Evolutionary conservation across 2,888 invertebrate species (phyloP).

Genomic region (Eilema caniola): DNA sequence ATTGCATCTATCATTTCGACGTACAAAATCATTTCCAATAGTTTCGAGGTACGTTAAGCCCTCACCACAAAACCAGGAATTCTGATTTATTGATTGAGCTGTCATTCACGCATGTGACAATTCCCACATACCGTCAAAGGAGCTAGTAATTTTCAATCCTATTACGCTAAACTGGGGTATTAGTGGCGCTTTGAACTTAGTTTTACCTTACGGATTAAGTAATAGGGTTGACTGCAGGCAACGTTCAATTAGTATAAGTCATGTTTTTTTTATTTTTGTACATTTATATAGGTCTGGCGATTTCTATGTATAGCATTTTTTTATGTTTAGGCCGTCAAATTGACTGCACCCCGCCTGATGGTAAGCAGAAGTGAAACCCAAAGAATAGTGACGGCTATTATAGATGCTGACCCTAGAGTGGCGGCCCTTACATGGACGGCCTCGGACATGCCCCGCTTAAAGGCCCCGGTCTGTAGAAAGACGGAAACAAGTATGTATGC

Average conservation of each 20-base stretch:
- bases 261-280: neutral
- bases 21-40: too few relatives aligned
- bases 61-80: neutral
- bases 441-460: too few relatives aligned
- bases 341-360: too few relatives aligned
- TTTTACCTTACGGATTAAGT: neutral
- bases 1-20: too few relatives aligned
- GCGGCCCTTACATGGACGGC: too few relatives aligned
- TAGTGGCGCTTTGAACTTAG: constrained; percentile 6
- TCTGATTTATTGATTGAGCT: constrained; percentile 17
- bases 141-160: constrained; percentile 8
- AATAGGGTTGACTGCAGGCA: neutral
- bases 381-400: too few relatives aligned
- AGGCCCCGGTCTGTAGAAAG: too few relatives aligned
- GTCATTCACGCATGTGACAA: constrained; percentile 9
- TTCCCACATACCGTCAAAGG: constrained; percentile 9
- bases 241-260: neutral
- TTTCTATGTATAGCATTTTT: too few relatives aligned
- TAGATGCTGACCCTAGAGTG: too few relatives aligned
- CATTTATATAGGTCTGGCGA: neutral
- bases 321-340: too few relatives aligned
- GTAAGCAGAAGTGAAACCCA: too few relatives aligned
- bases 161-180: neutral
- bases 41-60: neutral
- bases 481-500: too few relatives aligned